Evolutionary conservation across 2,797 vertebrate species (phyloP), one percentile per base, ranked within the genome.

Genomic region (Anguilla pacifica): DNA sequence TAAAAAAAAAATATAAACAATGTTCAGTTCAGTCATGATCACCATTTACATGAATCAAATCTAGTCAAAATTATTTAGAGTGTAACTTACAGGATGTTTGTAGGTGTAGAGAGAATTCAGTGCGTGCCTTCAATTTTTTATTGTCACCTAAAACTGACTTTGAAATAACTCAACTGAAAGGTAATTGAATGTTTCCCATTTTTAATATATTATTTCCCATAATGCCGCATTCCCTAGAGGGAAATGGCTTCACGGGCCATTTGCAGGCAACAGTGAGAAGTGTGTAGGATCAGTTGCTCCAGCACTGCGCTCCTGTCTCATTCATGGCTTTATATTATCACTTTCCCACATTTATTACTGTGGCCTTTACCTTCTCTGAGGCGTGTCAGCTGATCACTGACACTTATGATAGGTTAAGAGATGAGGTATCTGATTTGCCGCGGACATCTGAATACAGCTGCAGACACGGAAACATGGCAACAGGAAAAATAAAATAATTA

Each of bases 361-460:
- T 55, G 87, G 70, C 87, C 83, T 87, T 87, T 77, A 64, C 84
- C 72, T 83, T 85, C 84, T 70, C 17, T 31, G 25, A 55, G 46
- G 83, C 28, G 35, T 59, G 35, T 59, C 31, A 53, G 25, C 83
- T 59, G 70, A 79, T 77, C 55, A 70, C 61, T 88, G 39, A 46
- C 46, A 49, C 9, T 51, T 51, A 43, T 2, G 74, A 79, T 79
- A 43, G 43, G 35, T 39, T 15, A 3, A 31, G 70, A 31, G 11
- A 74, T 74, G 28, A 74, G 74, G n/a, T 25, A 64, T 70, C 67
- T 11, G 31, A 53, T 53, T 46, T 53, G 28, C 25, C n/a, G 51
- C 0, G 74, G 17, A 79, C 39, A 79, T 79, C 35, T 39, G 5
- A 43, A 10, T 43, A 15, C 35, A 46, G 13, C 13, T 79, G n/a